phyloP scores from a whole-genome alignment of 1,140 invertebrate genomes.

The Drosophila malerkotliana region DNA sequence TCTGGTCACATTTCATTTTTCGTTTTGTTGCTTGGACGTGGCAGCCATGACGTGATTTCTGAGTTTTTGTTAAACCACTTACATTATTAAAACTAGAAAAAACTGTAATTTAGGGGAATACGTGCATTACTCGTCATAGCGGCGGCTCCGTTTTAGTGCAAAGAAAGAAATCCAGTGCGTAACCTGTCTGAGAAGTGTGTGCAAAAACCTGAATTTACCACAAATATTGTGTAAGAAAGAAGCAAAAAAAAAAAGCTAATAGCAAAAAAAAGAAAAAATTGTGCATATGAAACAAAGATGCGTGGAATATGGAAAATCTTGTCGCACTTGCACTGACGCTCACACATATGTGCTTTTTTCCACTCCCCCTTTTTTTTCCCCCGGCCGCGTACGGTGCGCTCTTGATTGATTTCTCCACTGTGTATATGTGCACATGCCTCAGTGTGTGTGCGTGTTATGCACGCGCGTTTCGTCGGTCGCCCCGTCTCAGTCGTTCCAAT shows the following conservation, averaged over 20 bases:
- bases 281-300: conserved; percentile 49
- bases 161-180: conserved; percentile 54
- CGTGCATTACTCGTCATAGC: conserved; percentile 71
- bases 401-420: conserved; percentile 79
- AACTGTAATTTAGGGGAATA: conserved; percentile 69
- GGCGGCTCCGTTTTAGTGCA: conserved; percentile 70
- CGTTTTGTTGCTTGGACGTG: conserved; percentile 84
- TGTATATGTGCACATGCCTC: conserved; percentile 53
- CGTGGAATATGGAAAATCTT: conserved; percentile 62
- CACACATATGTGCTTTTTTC: conserved; percentile 58
- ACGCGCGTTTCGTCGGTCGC: conserved; percentile 67
- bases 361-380: conserved; percentile 48
- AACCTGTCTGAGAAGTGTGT: conserved; percentile 41
- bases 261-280: conserved; percentile 38
- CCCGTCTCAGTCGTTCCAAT: conserved; percentile 53
- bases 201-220: conserved; percentile 62
- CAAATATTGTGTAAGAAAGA: conserved; percentile 76
- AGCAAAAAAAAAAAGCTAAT: conserved; percentile 26
- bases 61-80: conserved; percentile 76
- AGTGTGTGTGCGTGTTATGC: conserved; percentile 67
- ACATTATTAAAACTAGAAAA: conserved; percentile 63
- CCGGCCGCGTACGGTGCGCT: conserved; percentile 38
- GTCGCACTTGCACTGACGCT: conserved; percentile 53
- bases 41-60: conserved; percentile 84
- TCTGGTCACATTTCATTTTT: conserved; percentile 12